Evolutionary conservation across 1,140 invertebrate species (phyloP), one percentile per base, ranked within the genome.

Genomic region (Metopolophium dirhodum): DNA sequence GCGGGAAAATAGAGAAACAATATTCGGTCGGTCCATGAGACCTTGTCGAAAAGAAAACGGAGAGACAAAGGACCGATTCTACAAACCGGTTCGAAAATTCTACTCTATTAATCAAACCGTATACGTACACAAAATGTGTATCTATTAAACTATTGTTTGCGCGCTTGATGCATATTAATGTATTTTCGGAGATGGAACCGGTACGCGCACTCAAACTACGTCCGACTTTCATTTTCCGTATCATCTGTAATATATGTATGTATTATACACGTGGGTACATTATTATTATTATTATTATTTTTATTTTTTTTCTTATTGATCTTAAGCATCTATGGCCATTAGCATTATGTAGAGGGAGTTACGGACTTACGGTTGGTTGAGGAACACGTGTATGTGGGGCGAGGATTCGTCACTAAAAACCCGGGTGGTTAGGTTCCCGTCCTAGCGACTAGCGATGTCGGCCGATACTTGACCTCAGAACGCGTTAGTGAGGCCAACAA

Each of bases 171-270:
- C 57, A 90, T 88, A 88, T 88, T 88, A 88, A 88, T 57, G 49
- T 22, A 0, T 57, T 90, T 90, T 90, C 35, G 88, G 88, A 88
- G 30, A 88, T 86, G 30, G 37, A 51, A 47, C 86, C 47, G 86
- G 30, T 35, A 51, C 86, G 23, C 47, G 30, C 18, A 51, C 86
- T 26, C 6, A 51, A 49, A n/a, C n/a, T 6, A 37, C 49, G 54
- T 41, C 51, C 35, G 88, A 90, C 88, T 90, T 90, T 90, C 88
- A 57, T 90, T 90, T 90, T 90, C 51, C 49, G 49, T 23, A 90
- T 23, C 35, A 41, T 54, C 35, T 35, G 35, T 9, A 7, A 30
- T n/a, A n/a, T 26, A n/a, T 88, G n/a, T 18, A 18, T 30, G 26
- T 77, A 77, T 77, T 68, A n/a, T 68, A 68, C 61, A 68, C 61